A percentile compares a stretch with the other conserved stretches of the same genome.
Evolutionary conservation across 2,888 invertebrate genomes (phyloP).

Genomic region (Teleiodes luculella): DNA sequence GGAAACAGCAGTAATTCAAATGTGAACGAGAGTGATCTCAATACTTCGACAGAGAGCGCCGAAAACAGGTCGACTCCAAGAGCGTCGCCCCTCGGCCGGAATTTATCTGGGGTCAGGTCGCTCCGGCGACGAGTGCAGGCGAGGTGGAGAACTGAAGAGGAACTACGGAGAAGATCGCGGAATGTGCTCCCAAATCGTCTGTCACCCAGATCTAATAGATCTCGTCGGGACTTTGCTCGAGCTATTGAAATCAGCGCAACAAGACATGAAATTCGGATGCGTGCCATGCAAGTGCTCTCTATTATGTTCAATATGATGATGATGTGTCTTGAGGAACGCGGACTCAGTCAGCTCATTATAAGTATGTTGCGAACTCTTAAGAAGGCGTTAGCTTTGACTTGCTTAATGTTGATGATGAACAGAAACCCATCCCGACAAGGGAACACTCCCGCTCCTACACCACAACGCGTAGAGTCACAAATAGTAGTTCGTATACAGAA

Average conservation of each 20-base stretch:
- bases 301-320: constrained; percentile 77
- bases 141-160: constrained; percentile 57
- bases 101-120: constrained; percentile 36
- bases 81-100: constrained; percentile 26
- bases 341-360: constrained; percentile 66
- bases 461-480: constrained; percentile 49
- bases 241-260: constrained; percentile 65
- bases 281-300: constrained; percentile 72
- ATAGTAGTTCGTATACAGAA: constrained; percentile 65
- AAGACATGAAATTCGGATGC: constrained; percentile 69
- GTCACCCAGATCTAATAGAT: constrained; percentile 45
- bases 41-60: constrained; percentile 30
- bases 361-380: constrained; percentile 67
- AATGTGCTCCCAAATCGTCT: constrained; percentile 42
- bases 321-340: constrained; percentile 70
- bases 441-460: constrained; percentile 37
- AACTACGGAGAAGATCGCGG: constrained; percentile 49
- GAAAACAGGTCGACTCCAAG: constrained; percentile 28
- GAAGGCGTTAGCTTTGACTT: constrained; percentile 67
- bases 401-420: constrained; percentile 68
- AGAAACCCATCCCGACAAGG: constrained; percentile 43
- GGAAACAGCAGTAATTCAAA: constrained; percentile 26
- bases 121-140: constrained; percentile 48
- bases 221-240: constrained; percentile 55
- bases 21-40: constrained; percentile 30